Conservation (phyloP, 1,140 invertebrate genomes). For the Ridgeia piscesae region DNA sequence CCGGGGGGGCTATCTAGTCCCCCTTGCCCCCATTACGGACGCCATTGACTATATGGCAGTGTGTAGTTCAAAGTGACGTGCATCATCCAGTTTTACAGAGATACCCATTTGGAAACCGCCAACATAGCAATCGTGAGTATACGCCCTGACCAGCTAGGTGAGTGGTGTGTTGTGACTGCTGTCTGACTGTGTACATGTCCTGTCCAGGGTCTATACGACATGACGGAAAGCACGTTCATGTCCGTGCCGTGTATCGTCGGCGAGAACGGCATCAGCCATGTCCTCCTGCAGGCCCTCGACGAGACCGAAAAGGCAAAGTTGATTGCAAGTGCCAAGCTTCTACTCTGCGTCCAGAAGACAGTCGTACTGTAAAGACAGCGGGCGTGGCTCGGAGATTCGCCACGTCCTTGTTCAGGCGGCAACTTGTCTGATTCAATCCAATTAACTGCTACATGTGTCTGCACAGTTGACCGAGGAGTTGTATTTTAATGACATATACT, state of each 20-base stretch:
- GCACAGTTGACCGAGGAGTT: background rate
- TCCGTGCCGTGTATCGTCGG: constrained; percentile 81
- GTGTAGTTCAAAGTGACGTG: no score
- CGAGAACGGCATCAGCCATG: constrained; percentile 71
- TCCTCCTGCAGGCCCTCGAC: constrained; percentile 76
- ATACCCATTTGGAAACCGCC: no score
- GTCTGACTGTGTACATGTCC: background rate
- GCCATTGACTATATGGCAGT: no score
- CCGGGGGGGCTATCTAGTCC: no score
- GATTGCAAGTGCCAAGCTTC: constrained; percentile 69
- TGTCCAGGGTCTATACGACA: constrained; percentile 74
- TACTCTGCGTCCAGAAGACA: constrained; percentile 62
- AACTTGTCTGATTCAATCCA: background rate
- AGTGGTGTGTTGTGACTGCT: background rate
- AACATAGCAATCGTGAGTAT: no score
- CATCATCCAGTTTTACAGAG: no score
- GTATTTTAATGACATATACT: background rate
- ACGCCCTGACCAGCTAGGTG: background rate
- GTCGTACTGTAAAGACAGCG: background rate
- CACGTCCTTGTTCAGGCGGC: background rate
- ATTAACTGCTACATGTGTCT: background rate
- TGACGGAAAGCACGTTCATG: constrained; percentile 80
- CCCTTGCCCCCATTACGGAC: no score
- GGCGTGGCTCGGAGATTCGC: no score
- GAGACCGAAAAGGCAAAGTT: constrained; percentile 68